Percentiles rank a stretch among this genome's conserved stretches.
phyloP scores from a whole-genome alignment of 2,797 vertebrate species.

The Holocentrus rufus region DNA sequence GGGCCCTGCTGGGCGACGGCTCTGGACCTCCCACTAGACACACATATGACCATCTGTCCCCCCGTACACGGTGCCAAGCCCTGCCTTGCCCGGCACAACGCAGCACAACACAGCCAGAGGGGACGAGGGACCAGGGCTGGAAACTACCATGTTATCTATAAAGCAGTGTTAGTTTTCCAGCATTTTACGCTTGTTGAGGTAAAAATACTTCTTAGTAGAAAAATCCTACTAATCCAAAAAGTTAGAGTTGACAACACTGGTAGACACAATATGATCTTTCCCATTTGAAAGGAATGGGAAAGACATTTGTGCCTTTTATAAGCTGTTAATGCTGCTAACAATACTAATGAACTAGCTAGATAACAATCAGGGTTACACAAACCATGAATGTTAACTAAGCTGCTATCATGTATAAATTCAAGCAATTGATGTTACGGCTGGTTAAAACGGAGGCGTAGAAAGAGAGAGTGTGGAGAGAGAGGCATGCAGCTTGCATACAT shows the following conservation, averaged over 20 bases:
- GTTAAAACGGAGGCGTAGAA: constrained; percentile 2
- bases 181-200: constrained; percentile 44
- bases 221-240: constrained; percentile 57
- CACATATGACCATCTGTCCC: constrained; percentile 76
- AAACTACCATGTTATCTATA: constrained; percentile 35
- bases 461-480: constrained; percentile 41
- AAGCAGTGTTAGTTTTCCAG: constrained; percentile 48
- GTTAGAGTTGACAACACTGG: too few species aligned
- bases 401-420: constrained; percentile 56
- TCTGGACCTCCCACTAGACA: constrained; percentile 74
- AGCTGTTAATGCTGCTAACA: constrained; percentile 8
- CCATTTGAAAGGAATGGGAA: too few species aligned
- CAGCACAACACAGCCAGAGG: constrained; percentile 50
- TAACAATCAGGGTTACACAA: too few species aligned
- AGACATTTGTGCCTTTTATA: constrained; percentile 5
- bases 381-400: constrained; percentile 45
- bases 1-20: constrained; percentile 57
- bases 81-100: constrained; percentile 50
- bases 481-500: constrained; percentile 35
- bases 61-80: constrained; percentile 65
- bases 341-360: constrained; percentile 36
- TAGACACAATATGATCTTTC: too few species aligned
- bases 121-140: constrained; percentile 52
- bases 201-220: constrained; percentile 42
- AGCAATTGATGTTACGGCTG: constrained; percentile 2